Conservation (phyloP, 2,888 invertebrate species). For the Erebia ligea region DNA sequence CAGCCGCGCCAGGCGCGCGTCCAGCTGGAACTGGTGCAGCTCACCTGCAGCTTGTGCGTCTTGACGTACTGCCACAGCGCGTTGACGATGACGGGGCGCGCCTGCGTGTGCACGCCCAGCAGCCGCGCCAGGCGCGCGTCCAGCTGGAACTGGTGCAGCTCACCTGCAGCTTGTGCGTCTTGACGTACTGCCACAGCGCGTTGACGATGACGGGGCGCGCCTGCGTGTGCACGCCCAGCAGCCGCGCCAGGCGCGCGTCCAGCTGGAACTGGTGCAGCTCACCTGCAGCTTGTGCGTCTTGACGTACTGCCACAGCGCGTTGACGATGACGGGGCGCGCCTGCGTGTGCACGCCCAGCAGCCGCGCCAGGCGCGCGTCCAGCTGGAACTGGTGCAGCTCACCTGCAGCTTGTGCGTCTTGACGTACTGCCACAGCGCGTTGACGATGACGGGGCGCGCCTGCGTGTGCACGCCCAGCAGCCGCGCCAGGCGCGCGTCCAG, state of each 20-base stretch:
- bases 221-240: conserved; percentile 98
- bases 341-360: conserved; percentile 98
- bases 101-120: conserved; percentile 98
- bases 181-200: conserved; percentile 99
- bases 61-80: conserved; percentile 99
- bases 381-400: conserved; percentile 99
- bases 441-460: conserved; percentile 98
- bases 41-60: conserved; percentile 93
- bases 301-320: conserved; percentile 99
- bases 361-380: conserved; percentile 97
- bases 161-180: conserved; percentile 94
- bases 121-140: conserved; percentile 97
- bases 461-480: conserved; percentile 98
- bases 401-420: conserved; percentile 94
- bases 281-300: conserved; percentile 96
- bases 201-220: conserved; percentile 98
- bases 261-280: conserved; percentile 99
- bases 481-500: conserved; percentile 97
- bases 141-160: conserved; percentile 99
- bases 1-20: conserved; percentile 96
- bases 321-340: conserved; percentile 98
- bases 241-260: conserved; percentile 96
- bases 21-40: conserved; percentile 99
- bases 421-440: conserved; percentile 99
- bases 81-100: conserved; percentile 97